phyloP scores from a whole-genome alignment of 2,888 invertebrate species.

The Litoditis marina region DNA sequence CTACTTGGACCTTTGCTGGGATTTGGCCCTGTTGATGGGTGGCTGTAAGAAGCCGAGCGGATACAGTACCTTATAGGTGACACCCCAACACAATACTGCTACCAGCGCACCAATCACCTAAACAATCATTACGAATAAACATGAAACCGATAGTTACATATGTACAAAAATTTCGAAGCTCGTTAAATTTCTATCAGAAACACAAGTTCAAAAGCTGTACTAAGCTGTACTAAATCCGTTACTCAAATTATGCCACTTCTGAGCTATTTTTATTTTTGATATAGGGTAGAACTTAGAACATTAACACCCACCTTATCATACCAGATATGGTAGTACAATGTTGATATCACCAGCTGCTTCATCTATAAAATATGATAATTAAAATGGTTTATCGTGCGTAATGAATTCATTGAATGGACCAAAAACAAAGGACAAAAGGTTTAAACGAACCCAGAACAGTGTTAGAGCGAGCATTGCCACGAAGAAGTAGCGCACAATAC shows the following conservation, averaged over 20 bases:
- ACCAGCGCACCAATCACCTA: constrained; percentile 48
- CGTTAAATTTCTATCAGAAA: not conserved
- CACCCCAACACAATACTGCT: constrained; percentile 51
- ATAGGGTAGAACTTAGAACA: not conserved
- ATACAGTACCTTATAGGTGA: constrained; percentile 37
- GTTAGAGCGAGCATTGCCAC: constrained; percentile 47
- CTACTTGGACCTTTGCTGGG: no score
- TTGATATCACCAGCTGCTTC: constrained; percentile 85
- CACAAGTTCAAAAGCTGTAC: not conserved
- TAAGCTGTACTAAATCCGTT: no score
- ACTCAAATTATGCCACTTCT: no score
- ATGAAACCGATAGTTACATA: no score
- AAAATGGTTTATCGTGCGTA: no score
- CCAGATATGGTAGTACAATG: constrained; percentile 92
- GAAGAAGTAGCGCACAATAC: constrained; percentile 38
- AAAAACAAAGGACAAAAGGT: no score
- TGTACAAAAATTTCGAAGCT: constrained; percentile 3
- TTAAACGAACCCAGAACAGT: constrained; percentile 49
- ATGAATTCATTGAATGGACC: not conserved
- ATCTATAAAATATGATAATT: no score
- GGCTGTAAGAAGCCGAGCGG: constrained; percentile 23
- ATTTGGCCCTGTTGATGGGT: constrained; percentile 5
- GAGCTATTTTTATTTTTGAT: not conserved
- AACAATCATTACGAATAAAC: no score
- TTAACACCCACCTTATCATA: constrained; percentile 76